A percentile compares a stretch with the other conserved stretches of the same genome.
These are phyloP conservation scores for Myotis planiceps DNA, from an alignment of 2,797 vertebrate genomes.

Conservation along the genomic window DNA sequence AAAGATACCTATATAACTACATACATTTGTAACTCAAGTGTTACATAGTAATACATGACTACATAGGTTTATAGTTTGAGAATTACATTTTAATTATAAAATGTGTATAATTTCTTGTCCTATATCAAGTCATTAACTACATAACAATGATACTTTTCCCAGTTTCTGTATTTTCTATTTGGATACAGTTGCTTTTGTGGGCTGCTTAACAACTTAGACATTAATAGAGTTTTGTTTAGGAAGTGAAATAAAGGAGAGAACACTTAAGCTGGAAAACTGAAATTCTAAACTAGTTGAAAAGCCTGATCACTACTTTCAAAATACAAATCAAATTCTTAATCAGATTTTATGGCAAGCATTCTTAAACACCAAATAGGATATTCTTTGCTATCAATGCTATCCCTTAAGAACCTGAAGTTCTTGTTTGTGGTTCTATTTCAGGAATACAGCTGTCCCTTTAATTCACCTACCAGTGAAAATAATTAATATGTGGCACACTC, in stretches of 20 bases:
- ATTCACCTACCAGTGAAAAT: neutral
- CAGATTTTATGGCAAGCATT: neutral
- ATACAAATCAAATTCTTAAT: neutral
- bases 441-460: neutral
- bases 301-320: neutral
- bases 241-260: neutral
- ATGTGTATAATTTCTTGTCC: neutral
- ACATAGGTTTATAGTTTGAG: neutral
- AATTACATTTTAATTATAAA: conserved; percentile 5
- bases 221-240: conserved; percentile 22
- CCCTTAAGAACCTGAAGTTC: neutral
- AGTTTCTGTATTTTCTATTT: conserved; percentile 24
- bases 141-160: neutral
- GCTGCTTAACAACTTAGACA: neutral
- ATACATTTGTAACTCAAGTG: neutral
- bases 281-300: conserved; percentile 5
- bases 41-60: neutral
- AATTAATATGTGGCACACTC: neutral
- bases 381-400: neutral
- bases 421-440: neutral
- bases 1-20: neutral
- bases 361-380: neutral
- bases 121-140: neutral
- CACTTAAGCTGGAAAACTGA: neutral
- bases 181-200: neutral